Percentiles rank a stretch among this genome's conserved stretches.
Conservation (phyloP, 2,113 vertebrate genomes). For the Rhea americana region DNA sequence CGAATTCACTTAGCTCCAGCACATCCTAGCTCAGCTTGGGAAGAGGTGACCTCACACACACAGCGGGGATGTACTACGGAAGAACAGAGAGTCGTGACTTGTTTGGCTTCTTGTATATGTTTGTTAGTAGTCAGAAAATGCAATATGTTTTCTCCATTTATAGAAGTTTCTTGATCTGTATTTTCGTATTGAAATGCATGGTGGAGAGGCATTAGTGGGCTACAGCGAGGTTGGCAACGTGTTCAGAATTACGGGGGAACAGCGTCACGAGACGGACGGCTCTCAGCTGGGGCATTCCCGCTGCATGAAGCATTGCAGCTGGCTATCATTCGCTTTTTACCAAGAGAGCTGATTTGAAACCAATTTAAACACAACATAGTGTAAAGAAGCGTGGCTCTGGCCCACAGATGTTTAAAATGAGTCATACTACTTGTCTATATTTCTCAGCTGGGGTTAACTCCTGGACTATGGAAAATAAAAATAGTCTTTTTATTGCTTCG, state of each 20-base stretch:
- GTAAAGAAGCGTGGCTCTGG: conserved; percentile 12
- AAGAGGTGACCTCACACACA: not conserved
- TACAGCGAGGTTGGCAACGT: not conserved
- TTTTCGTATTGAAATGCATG: rapidly evolving
- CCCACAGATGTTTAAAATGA: conserved; percentile 31
- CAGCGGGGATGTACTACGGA: not conserved
- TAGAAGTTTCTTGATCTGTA: not conserved
- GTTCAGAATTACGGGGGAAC: not conserved
- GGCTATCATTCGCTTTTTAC: not conserved
- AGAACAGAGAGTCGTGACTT: not conserved
- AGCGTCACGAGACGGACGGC: not conserved
- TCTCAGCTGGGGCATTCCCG: not conserved
- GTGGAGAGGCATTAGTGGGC: not conserved
- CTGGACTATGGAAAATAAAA: conserved; percentile 11
- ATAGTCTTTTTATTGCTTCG: conserved; percentile 11
- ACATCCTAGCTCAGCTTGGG: not conserved
- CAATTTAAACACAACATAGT: not conserved
- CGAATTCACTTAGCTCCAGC: not conserved
- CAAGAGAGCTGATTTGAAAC: not conserved
- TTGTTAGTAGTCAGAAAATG: not conserved
- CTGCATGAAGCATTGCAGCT: not conserved
- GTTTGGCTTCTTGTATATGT: too few relatives aligned
- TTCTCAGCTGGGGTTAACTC: conserved; percentile 43
- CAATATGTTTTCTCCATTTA: not conserved
- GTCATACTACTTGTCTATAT: conserved; percentile 24